Base-by-base conservation (phyloP, 1,140 invertebrate species). In the Chironomus striatipennis region DNA sequence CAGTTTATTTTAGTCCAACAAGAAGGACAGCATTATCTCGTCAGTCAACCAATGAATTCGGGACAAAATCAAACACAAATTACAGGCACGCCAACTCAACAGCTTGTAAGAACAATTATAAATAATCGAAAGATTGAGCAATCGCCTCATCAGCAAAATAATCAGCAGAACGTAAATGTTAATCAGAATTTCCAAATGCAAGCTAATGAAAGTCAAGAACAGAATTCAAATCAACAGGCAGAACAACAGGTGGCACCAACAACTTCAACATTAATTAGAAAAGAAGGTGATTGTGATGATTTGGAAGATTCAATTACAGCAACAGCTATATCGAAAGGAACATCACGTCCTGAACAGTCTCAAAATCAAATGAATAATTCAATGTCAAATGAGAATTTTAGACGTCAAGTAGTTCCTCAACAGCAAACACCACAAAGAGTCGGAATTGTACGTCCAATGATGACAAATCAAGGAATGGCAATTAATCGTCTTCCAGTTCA, bases 401-500 rank as follows among this genome's bases (percentile, higher is more conserved):
- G 64, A 67, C 17, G 5, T 12, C 12, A 57, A 57, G 1, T 15
- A 12, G 10, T 57, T 12, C 12, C 5, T 12, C 47, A 57, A 12
- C 47, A 57, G 15, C 47, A 12, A 15, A 15, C 47, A 5, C 47
- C 47, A 15, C 47, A 57, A 57, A 57, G 47, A 57, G n/a, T n/a
- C 15, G 47, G 47, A 5, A n/a, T 57, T 57, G n/a, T 57, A 5
- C 47, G 47, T 57, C 47, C 47, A 57, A 57, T 57, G 47, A 57
- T 57, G 47, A 57, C 47, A 57, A 57, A 57, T 57, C 24, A 34
- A 34, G 24, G 24, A 1, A 34, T 34, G 24, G 24, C 24, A 34
- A 34, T 34, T 34, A 34, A 34, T 57, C 8, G 47, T 12, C 12
- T 5, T 57, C 47, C 65, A 70, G 18, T 70, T 5, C 80, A 81